phyloP scores from a whole-genome alignment of 2,888 invertebrate genomes.

The Plebejus melissa region DNA sequence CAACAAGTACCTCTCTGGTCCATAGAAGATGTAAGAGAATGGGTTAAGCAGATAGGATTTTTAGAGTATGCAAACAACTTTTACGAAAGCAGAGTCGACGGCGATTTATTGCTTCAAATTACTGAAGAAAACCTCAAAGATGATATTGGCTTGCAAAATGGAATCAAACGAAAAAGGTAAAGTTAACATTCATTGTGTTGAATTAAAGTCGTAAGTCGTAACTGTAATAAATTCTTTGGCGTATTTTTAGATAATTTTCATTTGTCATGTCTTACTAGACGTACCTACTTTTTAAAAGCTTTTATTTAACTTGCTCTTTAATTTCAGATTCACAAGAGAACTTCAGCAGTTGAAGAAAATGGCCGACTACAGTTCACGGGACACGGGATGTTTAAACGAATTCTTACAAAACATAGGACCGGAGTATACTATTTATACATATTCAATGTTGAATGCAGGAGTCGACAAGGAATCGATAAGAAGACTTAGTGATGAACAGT shows the following conservation, averaged over 20 bases:
- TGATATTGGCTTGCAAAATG: conserved; percentile 95
- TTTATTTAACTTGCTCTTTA: conserved; percentile 7
- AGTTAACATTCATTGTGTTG: conserved; percentile 10
- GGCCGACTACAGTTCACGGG: conserved; percentile 97
- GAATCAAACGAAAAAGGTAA: conserved; percentile 93
- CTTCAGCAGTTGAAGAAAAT: conserved; percentile 95
- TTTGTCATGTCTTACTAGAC: neutral
- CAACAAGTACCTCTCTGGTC: conserved; percentile 99
- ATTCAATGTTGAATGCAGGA: conserved; percentile 96
- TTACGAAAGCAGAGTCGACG: conserved; percentile 95
- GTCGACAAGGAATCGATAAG: conserved; percentile 94
- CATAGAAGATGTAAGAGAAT: conserved; percentile 96
- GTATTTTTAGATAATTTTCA: neutral
- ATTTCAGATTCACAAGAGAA: conserved; percentile 91
- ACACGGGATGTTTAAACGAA: conserved; percentile 92
- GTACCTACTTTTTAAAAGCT: neutral
- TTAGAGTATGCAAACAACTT: conserved; percentile 90
- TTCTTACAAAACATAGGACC: conserved; percentile 90
- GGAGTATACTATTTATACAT: conserved; percentile 97
- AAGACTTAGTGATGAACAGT: conserved; percentile 93
- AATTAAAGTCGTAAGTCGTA: neutral
- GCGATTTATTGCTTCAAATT: conserved; percentile 94
- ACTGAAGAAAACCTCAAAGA: conserved; percentile 94
- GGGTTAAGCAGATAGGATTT: conserved; percentile 99
- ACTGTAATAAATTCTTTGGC: neutral